Conservation (phyloP, 2,113 vertebrate genomes). For the Centropus unirufus region DNA sequence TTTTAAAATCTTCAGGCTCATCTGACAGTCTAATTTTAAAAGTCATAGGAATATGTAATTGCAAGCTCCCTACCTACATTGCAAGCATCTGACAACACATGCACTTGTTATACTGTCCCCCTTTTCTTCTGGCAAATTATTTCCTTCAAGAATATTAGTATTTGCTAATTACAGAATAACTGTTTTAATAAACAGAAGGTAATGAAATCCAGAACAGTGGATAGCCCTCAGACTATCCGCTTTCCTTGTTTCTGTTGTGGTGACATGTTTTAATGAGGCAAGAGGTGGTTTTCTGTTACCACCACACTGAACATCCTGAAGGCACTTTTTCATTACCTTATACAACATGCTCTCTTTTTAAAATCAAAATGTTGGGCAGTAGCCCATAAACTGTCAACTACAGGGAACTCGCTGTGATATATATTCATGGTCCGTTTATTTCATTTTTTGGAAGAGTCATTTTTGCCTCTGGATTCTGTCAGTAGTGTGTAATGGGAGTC, state of each 20-base stretch:
- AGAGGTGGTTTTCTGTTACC: neutral
- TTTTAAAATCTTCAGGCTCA: neutral
- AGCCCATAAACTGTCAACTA: conserved; percentile 30
- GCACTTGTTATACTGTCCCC: neutral
- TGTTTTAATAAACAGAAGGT: neutral
- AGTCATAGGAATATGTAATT: neutral
- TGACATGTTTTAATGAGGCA: neutral
- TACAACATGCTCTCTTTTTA: neutral
- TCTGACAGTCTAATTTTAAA: neutral
- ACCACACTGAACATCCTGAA: neutral
- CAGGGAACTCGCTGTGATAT: neutral
- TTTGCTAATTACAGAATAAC: neutral
- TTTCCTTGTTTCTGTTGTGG: neutral
- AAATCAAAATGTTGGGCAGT: conserved; percentile 17
- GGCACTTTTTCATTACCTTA: conserved; percentile 32
- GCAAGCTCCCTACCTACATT: neutral
- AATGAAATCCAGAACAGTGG: neutral
- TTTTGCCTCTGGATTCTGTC: conserved; percentile 46
- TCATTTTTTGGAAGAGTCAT: neutral
- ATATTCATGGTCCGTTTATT: neutral
- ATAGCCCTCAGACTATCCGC: neutral
- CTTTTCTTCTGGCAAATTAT: neutral
- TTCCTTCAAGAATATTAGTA: neutral
- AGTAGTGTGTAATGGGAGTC: neutral
- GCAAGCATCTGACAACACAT: neutral